A percentile compares a stretch with the other conserved stretches of the same genome.
Evolutionary conservation across 2,888 invertebrate genomes (phyloP).

Genomic region (Agrochola circellaris): DNA sequence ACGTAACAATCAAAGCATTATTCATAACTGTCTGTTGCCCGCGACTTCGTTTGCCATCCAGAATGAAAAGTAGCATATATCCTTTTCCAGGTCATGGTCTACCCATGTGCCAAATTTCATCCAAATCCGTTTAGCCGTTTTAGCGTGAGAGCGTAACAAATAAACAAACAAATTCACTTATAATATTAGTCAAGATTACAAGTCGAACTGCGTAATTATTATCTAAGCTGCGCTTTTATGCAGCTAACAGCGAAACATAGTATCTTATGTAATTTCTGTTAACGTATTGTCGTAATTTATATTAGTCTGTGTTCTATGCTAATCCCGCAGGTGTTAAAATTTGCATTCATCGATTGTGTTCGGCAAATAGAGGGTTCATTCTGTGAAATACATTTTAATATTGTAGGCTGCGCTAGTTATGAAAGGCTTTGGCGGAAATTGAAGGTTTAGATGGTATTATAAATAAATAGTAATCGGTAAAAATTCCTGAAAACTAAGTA

Average conservation of each 20-base stretch:
- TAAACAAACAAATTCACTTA: too few relatives aligned
- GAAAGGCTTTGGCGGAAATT: background rate
- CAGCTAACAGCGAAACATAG: conserved; percentile 10
- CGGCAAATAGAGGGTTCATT: conserved; percentile 42
- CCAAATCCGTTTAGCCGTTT: too few relatives aligned
- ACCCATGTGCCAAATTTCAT: too few relatives aligned
- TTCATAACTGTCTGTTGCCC: conserved; percentile 36
- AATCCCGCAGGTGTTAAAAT: conserved; percentile 54
- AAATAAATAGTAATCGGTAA: too few relatives aligned
- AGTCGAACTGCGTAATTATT: conserved; percentile 50
- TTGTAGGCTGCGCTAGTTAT: background rate
- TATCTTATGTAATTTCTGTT: conserved; percentile 52
- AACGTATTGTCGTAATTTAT: conserved; percentile 23
- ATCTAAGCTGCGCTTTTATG: conserved; percentile 44
- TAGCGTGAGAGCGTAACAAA: too few relatives aligned
- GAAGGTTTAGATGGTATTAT: background rate
- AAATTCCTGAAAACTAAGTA: too few relatives aligned
- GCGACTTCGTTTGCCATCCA: too few relatives aligned
- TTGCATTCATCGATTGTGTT: conserved; percentile 52
- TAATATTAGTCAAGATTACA: conserved; percentile 15
- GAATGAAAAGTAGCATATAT: too few relatives aligned
- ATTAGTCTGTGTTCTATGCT: conserved; percentile 49
- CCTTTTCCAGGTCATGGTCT: too few relatives aligned
- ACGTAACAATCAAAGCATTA: conserved; percentile 50
- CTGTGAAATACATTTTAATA: conserved; percentile 18